phyloP scores from a whole-genome alignment of 1,140 invertebrate species.

The Aphidius gifuensis region DNA sequence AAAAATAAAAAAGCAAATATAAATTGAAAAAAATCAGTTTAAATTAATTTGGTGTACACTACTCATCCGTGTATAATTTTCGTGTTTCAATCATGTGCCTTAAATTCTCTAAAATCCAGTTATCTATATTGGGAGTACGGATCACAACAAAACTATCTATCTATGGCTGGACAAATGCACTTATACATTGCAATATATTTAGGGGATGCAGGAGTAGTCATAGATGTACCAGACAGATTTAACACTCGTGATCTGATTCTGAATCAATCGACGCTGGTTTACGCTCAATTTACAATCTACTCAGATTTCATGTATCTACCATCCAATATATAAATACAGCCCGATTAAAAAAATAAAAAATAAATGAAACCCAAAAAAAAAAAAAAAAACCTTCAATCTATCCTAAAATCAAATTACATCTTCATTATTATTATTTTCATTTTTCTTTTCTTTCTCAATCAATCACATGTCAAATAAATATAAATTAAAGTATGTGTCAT shows the following conservation, averaged over 20 bases:
- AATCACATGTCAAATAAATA: too few relatives aligned
- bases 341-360: too few relatives aligned
- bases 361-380: too few relatives aligned
- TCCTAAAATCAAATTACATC: too few relatives aligned
- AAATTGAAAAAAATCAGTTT: not conserved
- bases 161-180: not conserved
- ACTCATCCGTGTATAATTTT: not conserved
- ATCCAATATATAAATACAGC: too few relatives aligned
- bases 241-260: constrained; percentile 49
- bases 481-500: too few relatives aligned
- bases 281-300: constrained; percentile 54
- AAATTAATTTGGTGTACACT: not conserved
- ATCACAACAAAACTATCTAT: not conserved
- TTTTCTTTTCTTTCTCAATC: too few relatives aligned
- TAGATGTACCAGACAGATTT: constrained; percentile 19
- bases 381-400: too few relatives aligned
- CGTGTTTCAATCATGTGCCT: not conserved
- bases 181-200: constrained; percentile 5
- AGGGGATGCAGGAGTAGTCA: constrained; percentile 28
- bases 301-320: constrained; percentile 35
- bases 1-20: not conserved
- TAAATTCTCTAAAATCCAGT: constrained; percentile 1
- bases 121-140: not conserved
- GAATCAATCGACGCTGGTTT: constrained; percentile 53
- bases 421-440: too few relatives aligned